Percentiles rank a stretch among this genome's conserved stretches.
phyloP scores from a whole-genome alignment of 2,113 vertebrate genomes.

The Pontoporia blainvillei region DNA sequence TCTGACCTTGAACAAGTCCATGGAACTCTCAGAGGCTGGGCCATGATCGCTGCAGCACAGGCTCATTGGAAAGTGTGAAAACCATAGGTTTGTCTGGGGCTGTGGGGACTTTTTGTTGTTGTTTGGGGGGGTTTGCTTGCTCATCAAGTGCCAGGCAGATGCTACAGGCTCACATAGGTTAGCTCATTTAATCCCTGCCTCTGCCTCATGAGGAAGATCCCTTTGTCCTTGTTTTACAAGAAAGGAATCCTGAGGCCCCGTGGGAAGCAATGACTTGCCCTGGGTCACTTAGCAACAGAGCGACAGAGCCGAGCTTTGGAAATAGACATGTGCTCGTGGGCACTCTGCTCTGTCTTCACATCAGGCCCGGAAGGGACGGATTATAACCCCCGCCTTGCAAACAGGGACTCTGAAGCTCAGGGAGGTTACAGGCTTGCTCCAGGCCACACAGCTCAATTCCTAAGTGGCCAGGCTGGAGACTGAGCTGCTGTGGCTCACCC shows the following conservation, averaged over 20 bases:
- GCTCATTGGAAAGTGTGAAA: background rate
- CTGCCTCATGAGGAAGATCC: background rate
- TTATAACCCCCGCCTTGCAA: too few relatives aligned
- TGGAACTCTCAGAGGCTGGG: background rate
- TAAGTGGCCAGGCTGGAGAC: fast-evolving
- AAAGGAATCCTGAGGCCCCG: background rate
- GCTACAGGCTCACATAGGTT: background rate
- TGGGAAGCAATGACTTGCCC: background rate
- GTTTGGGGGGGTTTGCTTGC: background rate
- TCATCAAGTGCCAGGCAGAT: background rate
- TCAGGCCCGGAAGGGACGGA: fast-evolving
- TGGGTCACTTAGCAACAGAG: too few relatives aligned
- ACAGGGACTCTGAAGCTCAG: background rate
- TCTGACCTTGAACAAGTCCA: background rate
- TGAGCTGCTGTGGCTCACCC: background rate
- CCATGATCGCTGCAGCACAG: too few relatives aligned
- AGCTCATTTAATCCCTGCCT: background rate
- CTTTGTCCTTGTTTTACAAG: background rate
- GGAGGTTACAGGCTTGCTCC: background rate
- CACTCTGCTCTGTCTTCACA: background rate
- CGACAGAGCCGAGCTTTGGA: background rate
- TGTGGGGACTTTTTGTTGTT: too few relatives aligned
- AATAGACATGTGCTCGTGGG: background rate
- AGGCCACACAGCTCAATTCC: background rate
- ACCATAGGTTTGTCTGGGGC: background rate